Evolutionary conservation across 2,113 vertebrate genomes (phyloP), one percentile per base, ranked within the genome.

Genomic region (Paratilapia polleni): DNA sequence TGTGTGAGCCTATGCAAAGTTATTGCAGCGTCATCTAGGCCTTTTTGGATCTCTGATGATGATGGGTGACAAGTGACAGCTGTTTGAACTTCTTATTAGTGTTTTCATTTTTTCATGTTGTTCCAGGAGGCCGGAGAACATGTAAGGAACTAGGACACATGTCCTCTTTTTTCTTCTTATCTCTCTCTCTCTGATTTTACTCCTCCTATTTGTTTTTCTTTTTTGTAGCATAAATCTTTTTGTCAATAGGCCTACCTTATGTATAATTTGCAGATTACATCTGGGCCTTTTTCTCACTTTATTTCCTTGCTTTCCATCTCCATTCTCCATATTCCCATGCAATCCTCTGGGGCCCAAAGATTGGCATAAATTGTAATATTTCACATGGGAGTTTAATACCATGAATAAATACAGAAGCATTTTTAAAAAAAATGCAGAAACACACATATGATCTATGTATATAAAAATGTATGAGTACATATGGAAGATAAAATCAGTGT

Each of bases 21-120:
- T 76, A 12, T 61, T 62, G 52, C 62, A 36, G 83, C 58, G 56
- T 80, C 83, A 80, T 85, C 75, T 20, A 64, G 68, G 56, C 43
- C 34, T 43, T 76, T 49, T 78, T 26, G 26, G 64, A 57, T 76
- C 58, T 82, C 80, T 77, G 63, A 62, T 75, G 77, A 70, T 47
- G 82, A 86, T 73, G 78, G 86, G 49, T 83, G 83, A 89, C 20
- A 43, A 79, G 47, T 87, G 84, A 85, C 60, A 77, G 52, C 63
- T 79, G 84, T 84, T 87, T 77, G 62, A 84, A 83, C 82, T 77
- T 78, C 70, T 61, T 77, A 70, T 85, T 85, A 49, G 28, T 59
- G 34, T 84, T 89, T 90, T 85, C 60, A 88, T 90, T 82, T 86
- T 75, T 84, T 83, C 8, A 60, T 49, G 68, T 86, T 70, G 63